Evolutionary conservation across 1,140 invertebrate genomes (phyloP), one percentile per base, ranked within the genome.

Genomic region (Cyclargus thomasi): DNA sequence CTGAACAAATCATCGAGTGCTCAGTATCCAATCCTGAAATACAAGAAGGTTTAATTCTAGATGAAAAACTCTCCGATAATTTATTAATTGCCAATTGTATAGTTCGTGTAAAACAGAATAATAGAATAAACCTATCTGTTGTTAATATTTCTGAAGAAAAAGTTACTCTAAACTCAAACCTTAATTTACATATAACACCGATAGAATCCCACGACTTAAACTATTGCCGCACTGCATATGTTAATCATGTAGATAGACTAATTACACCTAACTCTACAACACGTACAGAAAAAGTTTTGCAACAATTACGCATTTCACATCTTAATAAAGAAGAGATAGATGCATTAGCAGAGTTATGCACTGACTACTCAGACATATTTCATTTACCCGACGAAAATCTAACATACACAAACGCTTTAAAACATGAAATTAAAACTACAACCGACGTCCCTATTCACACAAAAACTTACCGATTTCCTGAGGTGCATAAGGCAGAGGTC

Each of bases 381-480:
- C 63, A 72, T 65, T 11, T 73, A 14, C 65, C 70, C 20, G 62
- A 39, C 16, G 71, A 76, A 35, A 14, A 22, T 1, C 23, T 77
- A 14, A 70, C 75, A 14, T 57, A 55, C 67, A 78, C 71, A 2
- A 67, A 69, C 18, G 64, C 36, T 8, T 20, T 74, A 5, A 69
- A 73, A 53, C 77, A 79, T 62, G 21, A 71, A 62, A 76, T 79
- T 1, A 82, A 81, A 23, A 73, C 69, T 5, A 62, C 39, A 2
- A 62, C 53, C 5, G 67, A 68, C 10, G 16, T 59, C 2, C 74
- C 67, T 7, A 62, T 71, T 0, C 36, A 70, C 65, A 69, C 53
- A 0, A 76, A 76, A 75, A 72, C 70, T 3, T 90, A 90, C 69
- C 67, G 81, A 53, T 85, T 78, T 57, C 85, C 85, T 14, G 70